Conservation (phyloP, 2,113 vertebrate genomes). For the human (Homo sapiens) region DNA sequence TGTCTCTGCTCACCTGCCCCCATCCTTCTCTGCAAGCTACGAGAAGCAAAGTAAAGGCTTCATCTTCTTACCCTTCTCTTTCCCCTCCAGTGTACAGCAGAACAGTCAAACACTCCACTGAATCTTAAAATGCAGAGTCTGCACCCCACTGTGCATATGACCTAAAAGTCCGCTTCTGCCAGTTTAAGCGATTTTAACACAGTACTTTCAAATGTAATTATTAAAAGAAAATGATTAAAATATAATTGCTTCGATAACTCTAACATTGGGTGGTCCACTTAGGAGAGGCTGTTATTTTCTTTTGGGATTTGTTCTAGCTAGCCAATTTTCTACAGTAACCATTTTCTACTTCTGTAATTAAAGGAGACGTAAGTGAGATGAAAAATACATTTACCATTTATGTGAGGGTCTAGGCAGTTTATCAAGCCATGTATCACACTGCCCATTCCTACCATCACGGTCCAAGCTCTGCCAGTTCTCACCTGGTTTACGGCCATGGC, state of each 20-base stretch:
- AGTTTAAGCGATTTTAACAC: not conserved
- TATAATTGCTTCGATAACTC: constrained; percentile 44
- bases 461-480: not conserved
- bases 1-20: not conserved
- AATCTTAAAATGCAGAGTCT: not conserved
- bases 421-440: not conserved
- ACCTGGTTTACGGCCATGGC: not conserved
- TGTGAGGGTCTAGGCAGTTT: not conserved
- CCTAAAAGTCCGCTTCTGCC: not conserved
- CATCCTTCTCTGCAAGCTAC: not conserved
- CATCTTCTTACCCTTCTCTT: not conserved
- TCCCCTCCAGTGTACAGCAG: accelerated
- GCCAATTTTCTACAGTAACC: not conserved
- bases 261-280: constrained; percentile 50
- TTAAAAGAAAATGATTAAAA: constrained; percentile 33
- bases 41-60: not conserved
- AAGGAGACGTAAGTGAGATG: not conserved
- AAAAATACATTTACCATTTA: not conserved
- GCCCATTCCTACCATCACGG: accelerated
- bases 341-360: constrained; percentile 33
- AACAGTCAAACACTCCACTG: not conserved
- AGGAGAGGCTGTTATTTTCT: constrained; percentile 30
- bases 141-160: not conserved
- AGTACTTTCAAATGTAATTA: not conserved
- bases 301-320: not conserved